Percentiles rank a stretch among this genome's conserved stretches.
These are phyloP conservation scores for Caretta caretta DNA, from an alignment of 2,113 vertebrate genomes.

Conservation along the genomic window DNA sequence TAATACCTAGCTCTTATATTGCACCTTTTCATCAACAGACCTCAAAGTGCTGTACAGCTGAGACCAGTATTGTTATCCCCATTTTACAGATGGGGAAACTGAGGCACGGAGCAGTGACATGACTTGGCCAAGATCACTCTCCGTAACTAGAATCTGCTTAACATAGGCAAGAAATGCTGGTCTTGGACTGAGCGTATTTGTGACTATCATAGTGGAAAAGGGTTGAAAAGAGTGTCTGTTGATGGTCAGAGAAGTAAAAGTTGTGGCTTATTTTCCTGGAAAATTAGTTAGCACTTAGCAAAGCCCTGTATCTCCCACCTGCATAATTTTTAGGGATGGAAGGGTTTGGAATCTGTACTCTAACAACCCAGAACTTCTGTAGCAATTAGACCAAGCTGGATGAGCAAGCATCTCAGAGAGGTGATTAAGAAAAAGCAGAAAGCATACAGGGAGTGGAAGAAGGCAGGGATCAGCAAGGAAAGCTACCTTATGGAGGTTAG, in stretches of 20 bases:
- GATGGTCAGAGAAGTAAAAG: not conserved
- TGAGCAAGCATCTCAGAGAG: too few relatives aligned
- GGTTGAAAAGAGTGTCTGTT: not conserved
- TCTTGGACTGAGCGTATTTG: conserved; percentile 11
- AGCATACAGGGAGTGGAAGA: too few relatives aligned
- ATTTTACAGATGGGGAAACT: not conserved
- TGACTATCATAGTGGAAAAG: not conserved
- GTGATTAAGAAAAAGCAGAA: too few relatives aligned
- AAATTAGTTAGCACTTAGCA: not conserved
- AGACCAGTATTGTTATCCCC: not conserved
- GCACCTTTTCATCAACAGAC: not conserved
- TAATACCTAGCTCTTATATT: not conserved
- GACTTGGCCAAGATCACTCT: not conserved
- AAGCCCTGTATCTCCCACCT: not conserved
- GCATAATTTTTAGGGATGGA: not conserved
- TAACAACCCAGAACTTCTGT: not conserved
- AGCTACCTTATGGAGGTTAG: too few relatives aligned
- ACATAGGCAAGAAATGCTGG: not conserved
- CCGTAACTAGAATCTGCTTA: conserved; percentile 10
- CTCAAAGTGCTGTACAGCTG: not conserved
- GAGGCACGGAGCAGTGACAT: not conserved
- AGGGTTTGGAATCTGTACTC: not conserved
- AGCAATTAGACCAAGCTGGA: not conserved
- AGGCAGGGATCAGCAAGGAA: too few relatives aligned
- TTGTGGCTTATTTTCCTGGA: not conserved